Conservation (phyloP, 2,113 vertebrate genomes). For the Lagenorhynchus albirostris region DNA sequence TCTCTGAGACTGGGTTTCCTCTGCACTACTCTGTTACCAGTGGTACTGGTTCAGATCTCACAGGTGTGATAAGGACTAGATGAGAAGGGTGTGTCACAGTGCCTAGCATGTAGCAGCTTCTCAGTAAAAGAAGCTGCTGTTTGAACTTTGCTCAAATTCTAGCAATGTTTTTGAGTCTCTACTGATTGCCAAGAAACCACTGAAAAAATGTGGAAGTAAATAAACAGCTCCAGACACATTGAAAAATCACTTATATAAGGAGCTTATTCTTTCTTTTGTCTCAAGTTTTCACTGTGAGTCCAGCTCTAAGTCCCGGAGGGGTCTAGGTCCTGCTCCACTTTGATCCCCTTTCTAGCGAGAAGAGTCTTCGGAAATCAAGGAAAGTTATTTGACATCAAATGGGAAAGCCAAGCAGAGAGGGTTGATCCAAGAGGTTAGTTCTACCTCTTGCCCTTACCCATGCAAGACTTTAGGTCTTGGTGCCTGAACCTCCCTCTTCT, state of each 20-base stretch:
- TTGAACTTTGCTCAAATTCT: not conserved
- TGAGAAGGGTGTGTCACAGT: rapidly evolving
- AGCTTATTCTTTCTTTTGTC: not conserved
- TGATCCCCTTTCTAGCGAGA: not conserved
- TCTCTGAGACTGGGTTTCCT: not conserved
- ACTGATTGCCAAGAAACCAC: not conserved
- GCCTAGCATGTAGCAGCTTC: not conserved
- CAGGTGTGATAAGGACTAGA: not conserved
- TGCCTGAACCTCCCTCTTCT: not conserved
- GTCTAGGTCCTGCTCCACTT: not conserved
- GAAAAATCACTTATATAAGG: not conserved
- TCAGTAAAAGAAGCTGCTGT: not conserved
- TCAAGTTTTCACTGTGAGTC: not conserved
- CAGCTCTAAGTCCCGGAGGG: not conserved
- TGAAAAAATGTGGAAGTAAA: not conserved
- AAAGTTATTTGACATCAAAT: not conserved
- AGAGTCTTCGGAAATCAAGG: not conserved
- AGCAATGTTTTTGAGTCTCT: not conserved
- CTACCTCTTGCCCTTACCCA: not conserved
- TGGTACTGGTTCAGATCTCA: not conserved
- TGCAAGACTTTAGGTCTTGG: not conserved
- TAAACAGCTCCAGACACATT: not conserved
- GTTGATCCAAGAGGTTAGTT: not conserved
- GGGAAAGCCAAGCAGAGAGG: not conserved
- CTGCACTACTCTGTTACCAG: not conserved